phyloP scores from a whole-genome alignment of 2,888 invertebrate species.

The Rhopalosiphum nymphaeae region DNA sequence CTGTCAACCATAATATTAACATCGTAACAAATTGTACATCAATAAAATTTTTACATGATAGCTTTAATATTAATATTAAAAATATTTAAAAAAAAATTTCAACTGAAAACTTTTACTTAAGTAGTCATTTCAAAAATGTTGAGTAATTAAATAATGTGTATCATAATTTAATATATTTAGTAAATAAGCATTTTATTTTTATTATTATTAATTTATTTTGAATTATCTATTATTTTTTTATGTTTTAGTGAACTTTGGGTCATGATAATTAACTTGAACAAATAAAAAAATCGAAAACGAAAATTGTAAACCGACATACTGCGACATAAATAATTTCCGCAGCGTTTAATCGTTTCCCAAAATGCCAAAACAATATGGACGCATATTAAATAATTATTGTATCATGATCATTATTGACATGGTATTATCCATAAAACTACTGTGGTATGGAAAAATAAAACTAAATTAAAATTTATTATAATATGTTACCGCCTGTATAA shows the following conservation, averaged over 20 bases:
- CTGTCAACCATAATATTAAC: not conserved
- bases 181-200: not conserved
- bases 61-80: not conserved
- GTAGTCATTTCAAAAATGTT: not conserved
- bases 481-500: not conserved
- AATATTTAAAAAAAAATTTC: not conserved
- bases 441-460: not conserved
- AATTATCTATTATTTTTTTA: not conserved
- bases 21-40: slow-evolving; percentile 16
- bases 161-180: not conserved
- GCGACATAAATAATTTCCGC: not conserved
- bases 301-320: not conserved
- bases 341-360: not conserved
- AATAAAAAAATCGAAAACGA: not conserved
- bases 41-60: not conserved
- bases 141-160: not conserved
- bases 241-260: not conserved
- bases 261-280: not conserved
- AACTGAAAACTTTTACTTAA: not conserved
- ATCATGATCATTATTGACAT: not conserved
- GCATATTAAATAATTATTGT: not conserved
- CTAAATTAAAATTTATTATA: not conserved
- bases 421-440: not conserved
- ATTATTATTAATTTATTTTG: not conserved
- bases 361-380: not conserved